phyloP scores from a whole-genome alignment of 2,797 vertebrate genomes.

The Aplochiton taeniatus region DNA sequence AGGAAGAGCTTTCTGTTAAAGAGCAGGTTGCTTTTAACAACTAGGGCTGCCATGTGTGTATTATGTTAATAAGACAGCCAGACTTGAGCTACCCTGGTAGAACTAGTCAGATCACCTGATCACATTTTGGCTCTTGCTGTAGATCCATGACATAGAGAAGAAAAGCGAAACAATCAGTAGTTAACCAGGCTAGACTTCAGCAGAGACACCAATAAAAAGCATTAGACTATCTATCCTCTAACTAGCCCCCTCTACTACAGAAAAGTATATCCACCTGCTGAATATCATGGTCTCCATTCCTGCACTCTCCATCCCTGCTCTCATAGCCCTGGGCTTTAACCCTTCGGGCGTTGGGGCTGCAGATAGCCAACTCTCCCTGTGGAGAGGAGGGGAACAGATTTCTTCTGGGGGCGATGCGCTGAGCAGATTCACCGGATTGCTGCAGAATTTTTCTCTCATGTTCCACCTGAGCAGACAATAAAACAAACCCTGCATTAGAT shows the following conservation, averaged over 20 bases:
- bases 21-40: no score
- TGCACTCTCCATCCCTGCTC: conserved; percentile 25
- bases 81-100: no score
- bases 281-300: conserved; percentile 56
- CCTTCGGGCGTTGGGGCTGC: conserved; percentile 22
- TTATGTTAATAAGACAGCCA: no score
- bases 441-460: conserved; percentile 55
- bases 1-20: no score
- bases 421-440: conserved; percentile 38
- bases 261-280: conserved; percentile 62
- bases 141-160: no score
- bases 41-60: no score
- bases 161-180: no score
- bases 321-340: conserved; percentile 8
- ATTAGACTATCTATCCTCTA: not conserved
- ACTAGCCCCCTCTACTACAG: not conserved
- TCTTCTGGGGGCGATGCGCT: conserved; percentile 48
- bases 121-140: no score
- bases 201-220: not conserved
- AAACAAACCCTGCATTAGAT: not conserved
- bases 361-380: conserved; percentile 52
- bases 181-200: no score
- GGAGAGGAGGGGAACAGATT: conserved; percentile 55
- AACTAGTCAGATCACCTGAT: no score
- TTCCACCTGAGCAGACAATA: conserved; percentile 64